A percentile compares a stretch with the other conserved stretches of the same genome.
Conservation (phyloP, 2,113 vertebrate species). For the Rhinopomastus cyanomelas region DNA sequence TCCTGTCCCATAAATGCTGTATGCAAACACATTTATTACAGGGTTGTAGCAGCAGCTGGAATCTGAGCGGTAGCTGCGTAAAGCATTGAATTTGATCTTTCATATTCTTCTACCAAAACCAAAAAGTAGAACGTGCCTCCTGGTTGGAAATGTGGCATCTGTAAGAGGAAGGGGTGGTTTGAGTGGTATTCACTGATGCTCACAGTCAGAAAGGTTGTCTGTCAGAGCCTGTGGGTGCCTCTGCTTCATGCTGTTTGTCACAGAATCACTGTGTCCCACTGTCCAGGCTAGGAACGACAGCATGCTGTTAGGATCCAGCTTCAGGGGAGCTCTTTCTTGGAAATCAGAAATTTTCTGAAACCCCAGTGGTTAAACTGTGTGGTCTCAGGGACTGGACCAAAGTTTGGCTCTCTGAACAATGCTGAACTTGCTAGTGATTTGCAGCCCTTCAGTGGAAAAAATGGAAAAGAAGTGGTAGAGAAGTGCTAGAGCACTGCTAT, state of each 20-base stretch:
- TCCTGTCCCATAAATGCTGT: not conserved
- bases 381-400: not conserved
- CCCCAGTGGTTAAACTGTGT: not conserved
- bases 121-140: not conserved
- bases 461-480: not conserved
- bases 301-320: rapidly evolving
- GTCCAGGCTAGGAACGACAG: not conserved
- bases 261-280: not conserved
- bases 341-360: not conserved
- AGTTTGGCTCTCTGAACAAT: not conserved
- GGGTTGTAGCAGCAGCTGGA: not conserved
- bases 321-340: not conserved
- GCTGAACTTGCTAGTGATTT: not conserved
- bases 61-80: not conserved
- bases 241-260: not conserved
- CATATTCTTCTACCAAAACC: not conserved
- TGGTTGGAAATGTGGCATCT: not conserved
- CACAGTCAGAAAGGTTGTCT: not conserved
- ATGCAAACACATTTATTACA: not conserved
- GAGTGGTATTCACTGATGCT: not conserved
- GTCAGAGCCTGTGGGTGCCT: not conserved
- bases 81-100: not conserved
- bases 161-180: not conserved
- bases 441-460: not conserved
- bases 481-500: not conserved